These are phyloP conservation scores for Neomorphus geoffroyi DNA, from an alignment of 2,797 vertebrate genomes.

Conservation along the genomic window DNA sequence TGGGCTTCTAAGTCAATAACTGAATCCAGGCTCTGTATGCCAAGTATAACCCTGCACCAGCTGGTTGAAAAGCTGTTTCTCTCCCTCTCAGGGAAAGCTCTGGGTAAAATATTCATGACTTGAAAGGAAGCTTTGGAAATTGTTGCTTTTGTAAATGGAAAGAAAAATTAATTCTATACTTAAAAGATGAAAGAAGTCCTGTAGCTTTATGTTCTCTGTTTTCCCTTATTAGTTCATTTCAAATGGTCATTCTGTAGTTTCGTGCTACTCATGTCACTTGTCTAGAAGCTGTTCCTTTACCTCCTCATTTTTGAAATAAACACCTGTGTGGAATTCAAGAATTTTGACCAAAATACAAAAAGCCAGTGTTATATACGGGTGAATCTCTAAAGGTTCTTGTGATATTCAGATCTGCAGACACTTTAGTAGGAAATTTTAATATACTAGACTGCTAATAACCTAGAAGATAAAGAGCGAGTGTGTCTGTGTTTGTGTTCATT, in stretches of 20 bases:
- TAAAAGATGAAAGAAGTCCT: background rate
- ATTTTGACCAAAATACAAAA: background rate
- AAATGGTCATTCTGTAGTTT: background rate
- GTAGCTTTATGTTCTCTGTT: background rate
- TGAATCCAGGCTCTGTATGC: conserved; percentile 73
- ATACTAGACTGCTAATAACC: background rate
- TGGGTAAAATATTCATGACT: conserved; percentile 76
- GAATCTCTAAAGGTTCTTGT: background rate
- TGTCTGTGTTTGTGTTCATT: background rate
- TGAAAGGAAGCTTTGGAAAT: conserved; percentile 62
- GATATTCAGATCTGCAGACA: background rate
- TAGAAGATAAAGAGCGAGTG: background rate
- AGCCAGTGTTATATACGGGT: background rate
- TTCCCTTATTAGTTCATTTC: background rate
- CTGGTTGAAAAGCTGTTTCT: conserved; percentile 79
- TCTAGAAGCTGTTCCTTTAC: background rate
- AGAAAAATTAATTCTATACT: conserved; percentile 34
- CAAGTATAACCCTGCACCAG: conserved; percentile 76
- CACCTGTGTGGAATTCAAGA: background rate
- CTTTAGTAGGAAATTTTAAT: background rate
- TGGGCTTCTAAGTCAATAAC: conserved; percentile 71
- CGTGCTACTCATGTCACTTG: background rate
- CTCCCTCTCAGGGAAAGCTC: conserved; percentile 61
- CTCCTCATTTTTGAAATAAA: background rate
- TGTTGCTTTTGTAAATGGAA: conserved; percentile 35